Base-by-base conservation (phyloP, 2,888 invertebrate genomes). In the Panzeria rudis region DNA sequence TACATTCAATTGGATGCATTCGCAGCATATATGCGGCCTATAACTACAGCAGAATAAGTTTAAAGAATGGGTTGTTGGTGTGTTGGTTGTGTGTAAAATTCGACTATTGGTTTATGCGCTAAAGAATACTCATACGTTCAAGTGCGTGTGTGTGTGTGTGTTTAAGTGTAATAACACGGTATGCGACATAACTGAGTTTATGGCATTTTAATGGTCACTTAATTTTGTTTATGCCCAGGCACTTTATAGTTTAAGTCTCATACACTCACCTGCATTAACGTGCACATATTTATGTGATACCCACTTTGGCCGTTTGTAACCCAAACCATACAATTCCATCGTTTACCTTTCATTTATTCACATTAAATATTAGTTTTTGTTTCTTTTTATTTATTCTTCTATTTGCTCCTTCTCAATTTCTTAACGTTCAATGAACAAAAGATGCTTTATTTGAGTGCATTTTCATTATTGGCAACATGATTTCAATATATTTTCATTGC, bases 121-220 rank as follows among this genome's bases (percentile, higher is more conserved):
- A 11, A 11, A 47, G 20, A 25, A 23, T 35, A 66, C 2, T 23
- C 25, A 47, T 29, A 17, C 29, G 72, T 69, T 29, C 5, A 29
- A 35, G 17, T 23, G 3, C 2, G 0, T 29, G 29, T 29, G 20
- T 47, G 17, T 71, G 44, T 25, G 32, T 32, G 71, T 52, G n/a
- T 77, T 35, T 41, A 23, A 64, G 56, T 62, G 69, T 82, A 85
- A 79, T 85, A 85, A 82, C 81, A 78, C 47, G 78, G 82, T 82
- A 85, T 85, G 88, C 88, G 87, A 89, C 89, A 90, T 89, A 91
- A 90, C 89, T 89, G 91, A 91, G 91, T 92, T 92, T 92, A 92
- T 92, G 91, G 92, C 92, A 91, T 91, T 92, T 92, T 92, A 92
- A 92, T 92, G 92, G 92, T 90, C 92, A 92, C 91, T 92, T 92